Evolutionary conservation across 2,888 invertebrate genomes (phyloP).

Genomic region (Petrolisthes cinctipes): DNA sequence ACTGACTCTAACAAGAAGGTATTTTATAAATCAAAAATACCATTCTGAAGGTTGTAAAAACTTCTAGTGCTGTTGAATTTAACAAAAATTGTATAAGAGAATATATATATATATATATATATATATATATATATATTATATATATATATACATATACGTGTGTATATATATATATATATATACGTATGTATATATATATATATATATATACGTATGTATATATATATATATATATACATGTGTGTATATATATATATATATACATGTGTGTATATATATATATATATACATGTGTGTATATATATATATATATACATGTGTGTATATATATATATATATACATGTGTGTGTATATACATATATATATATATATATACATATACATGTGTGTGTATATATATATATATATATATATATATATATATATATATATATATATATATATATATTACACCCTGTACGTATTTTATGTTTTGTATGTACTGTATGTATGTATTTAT

Average conservation of each 20-base stretch:
- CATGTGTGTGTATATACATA: not conserved
- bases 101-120: slow-evolving; percentile 39
- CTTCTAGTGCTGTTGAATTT: too few relatives aligned
- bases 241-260: not conserved
- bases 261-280: slow-evolving; percentile 5
- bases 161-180: slow-evolving; percentile 20
- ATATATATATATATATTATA: slow-evolving; percentile 40
- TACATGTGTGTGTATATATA: not conserved
- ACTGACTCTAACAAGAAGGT: too few relatives aligned
- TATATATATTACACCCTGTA: not conserved
- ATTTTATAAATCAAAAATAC: too few relatives aligned
- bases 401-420: not conserved
- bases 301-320: not conserved
- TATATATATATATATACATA: not conserved
- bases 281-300: not conserved
- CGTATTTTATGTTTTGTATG: not conserved
- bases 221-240: slow-evolving; percentile 8
- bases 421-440: slow-evolving; percentile 21
- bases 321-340: not conserved
- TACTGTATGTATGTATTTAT: too few relatives aligned
- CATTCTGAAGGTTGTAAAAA: not conserved
- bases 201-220: not conserved
- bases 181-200: not conserved
- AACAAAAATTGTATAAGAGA: not conserved
- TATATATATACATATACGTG: slow-evolving; percentile 6